Conservation (phyloP, 2,113 vertebrate genomes). For the Andinoacara biseriatus region DNA sequence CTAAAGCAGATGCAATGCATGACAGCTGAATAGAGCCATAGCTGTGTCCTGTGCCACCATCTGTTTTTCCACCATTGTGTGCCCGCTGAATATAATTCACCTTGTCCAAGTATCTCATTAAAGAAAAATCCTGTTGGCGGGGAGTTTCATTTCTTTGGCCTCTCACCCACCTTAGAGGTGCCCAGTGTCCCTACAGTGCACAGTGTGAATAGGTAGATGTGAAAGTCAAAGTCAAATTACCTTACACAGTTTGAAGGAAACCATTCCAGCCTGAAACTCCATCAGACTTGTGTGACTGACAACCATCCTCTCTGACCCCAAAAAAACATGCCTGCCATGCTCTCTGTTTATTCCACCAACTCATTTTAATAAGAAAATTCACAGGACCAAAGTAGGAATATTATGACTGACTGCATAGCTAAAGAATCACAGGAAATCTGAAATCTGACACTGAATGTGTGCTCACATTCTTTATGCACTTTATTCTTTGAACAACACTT, state of each 20-base stretch:
- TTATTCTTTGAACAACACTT: neutral
- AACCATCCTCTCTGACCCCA: neutral
- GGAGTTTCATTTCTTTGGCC: conserved; percentile 12
- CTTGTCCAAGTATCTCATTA: conserved; percentile 47
- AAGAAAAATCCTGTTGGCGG: conserved; percentile 9
- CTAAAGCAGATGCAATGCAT: neutral
- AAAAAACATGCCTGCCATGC: neutral
- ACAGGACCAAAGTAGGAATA: too few relatives aligned
- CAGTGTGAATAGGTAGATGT: conserved; percentile 33
- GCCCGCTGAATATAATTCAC: conserved; percentile 30
- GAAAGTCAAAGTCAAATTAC: conserved; percentile 33
- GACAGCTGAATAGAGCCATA: neutral
- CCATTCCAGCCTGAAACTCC: conserved; percentile 11
- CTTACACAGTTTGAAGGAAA: conserved; percentile 27
- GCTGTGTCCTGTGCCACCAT: neutral
- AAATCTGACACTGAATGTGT: too few relatives aligned
- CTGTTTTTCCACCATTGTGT: conserved; percentile 1
- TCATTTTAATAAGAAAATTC: neutral
- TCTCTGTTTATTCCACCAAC: neutral
- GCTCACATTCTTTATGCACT: too few relatives aligned
- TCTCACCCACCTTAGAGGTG: conserved; percentile 6
- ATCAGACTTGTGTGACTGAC: conserved; percentile 6
- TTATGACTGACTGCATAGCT: neutral
- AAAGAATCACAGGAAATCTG: neutral
- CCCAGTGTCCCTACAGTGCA: conserved; percentile 6